A percentile compares a stretch with the other conserved stretches of the same genome.
Evolutionary conservation across 2,797 vertebrate species (phyloP).

Genomic region (Acrossocheilus wenchowensis): DNA sequence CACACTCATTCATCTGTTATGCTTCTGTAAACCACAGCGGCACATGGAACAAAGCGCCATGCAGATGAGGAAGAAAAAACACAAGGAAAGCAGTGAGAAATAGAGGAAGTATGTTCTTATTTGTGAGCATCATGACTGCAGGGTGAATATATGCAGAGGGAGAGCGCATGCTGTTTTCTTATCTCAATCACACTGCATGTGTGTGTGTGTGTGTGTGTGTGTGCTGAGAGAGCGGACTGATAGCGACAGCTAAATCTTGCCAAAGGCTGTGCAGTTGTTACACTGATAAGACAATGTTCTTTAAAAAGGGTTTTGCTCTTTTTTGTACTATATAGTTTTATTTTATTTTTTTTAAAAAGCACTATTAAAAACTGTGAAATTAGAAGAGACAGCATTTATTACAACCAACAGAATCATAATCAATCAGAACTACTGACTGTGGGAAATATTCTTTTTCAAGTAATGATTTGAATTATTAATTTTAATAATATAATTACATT

Average conservation of each 20-base stretch:
- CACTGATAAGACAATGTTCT: slow-evolving; percentile 45
- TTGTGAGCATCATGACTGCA: slow-evolving; percentile 53
- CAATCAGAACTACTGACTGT: neutral
- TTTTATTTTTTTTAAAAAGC: neutral
- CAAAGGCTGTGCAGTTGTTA: slow-evolving; percentile 50
- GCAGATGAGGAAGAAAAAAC: neutral
- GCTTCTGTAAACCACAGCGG: slow-evolving; percentile 23
- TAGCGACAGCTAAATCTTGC: slow-evolving; percentile 46
- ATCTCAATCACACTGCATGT: slow-evolving; percentile 62
- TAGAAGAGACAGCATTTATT: neutral
- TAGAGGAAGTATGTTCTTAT: slow-evolving; percentile 28
- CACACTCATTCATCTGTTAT: slow-evolving; percentile 40
- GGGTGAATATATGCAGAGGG: slow-evolving; percentile 33
- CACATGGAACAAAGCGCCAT: neutral
- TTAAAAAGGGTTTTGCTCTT: slow-evolving; percentile 34
- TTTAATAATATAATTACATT: neutral
- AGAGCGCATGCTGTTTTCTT: slow-evolving; percentile 53
- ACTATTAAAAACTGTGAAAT: neutral
- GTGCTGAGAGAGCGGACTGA: slow-evolving; percentile 25
- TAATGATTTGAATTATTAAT: neutral
- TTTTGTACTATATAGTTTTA: neutral
- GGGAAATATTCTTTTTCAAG: neutral
- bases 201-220: slow-evolving; percentile 17
- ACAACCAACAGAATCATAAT: neutral
- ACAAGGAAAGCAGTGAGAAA: neutral